phyloP scores from a whole-genome alignment of 2,113 vertebrate species.

The Spermophilus dauricus region DNA sequence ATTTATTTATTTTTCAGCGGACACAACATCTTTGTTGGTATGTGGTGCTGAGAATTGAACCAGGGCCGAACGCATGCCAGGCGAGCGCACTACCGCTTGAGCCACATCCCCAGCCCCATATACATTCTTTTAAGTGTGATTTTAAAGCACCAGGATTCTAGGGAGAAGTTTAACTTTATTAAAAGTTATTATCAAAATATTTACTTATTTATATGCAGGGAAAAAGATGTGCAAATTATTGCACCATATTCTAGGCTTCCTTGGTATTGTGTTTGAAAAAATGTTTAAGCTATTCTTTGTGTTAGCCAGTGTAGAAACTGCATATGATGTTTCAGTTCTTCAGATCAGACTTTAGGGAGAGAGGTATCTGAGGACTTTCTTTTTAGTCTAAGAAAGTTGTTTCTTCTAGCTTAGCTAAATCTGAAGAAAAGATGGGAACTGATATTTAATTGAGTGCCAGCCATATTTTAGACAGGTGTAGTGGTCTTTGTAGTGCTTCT shows the following conservation, averaged over 20 bases:
- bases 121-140: slow-evolving; percentile 28
- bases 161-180: neutral
- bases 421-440: slow-evolving; percentile 53
- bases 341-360: slow-evolving; percentile 43
- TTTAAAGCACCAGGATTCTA: slow-evolving; percentile 38
- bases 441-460: slow-evolving; percentile 35
- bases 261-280: slow-evolving; percentile 45
- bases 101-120: too few species aligned
- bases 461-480: neutral
- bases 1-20: too few species aligned
- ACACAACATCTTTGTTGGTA: too few species aligned
- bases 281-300: neutral
- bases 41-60: too few species aligned
- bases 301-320: slow-evolving; percentile 16
- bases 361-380: slow-evolving; percentile 48
- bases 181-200: too few species aligned
- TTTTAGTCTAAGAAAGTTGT: slow-evolving; percentile 66
- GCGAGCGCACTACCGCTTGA: too few species aligned
- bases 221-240: neutral
- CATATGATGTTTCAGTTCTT: slow-evolving; percentile 30
- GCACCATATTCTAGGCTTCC: neutral
- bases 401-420: slow-evolving; percentile 53
- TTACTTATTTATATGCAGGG: too few species aligned
- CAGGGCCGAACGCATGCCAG: too few species aligned
- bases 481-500: neutral